Conservation (phyloP, 2,888 invertebrate species). For the Odontomyia ornata region DNA sequence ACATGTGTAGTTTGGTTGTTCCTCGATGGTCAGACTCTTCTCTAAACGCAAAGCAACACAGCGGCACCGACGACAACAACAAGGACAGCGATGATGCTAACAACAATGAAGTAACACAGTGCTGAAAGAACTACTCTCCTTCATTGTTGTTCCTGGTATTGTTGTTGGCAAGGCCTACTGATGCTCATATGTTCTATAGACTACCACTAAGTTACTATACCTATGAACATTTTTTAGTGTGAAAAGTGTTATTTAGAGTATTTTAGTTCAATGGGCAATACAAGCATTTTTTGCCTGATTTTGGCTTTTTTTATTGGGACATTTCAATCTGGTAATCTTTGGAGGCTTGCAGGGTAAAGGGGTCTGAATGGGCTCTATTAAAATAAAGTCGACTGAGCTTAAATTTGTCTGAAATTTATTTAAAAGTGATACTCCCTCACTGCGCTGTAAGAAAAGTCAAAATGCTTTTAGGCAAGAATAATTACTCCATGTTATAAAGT, state of each 20-base stretch:
- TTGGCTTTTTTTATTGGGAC: not conserved
- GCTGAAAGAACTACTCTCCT: constrained; percentile 18
- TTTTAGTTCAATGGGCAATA: constrained; percentile 6
- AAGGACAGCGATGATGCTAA: not conserved
- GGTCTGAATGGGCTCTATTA: no score
- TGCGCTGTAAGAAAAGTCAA: no score
- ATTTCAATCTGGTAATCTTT: constrained; percentile 14
- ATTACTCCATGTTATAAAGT: no score
- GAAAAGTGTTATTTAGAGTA: constrained; percentile 46
- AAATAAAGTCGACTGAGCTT: no score
- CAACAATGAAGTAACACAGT: constrained; percentile 10
- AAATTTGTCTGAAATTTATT: no score
- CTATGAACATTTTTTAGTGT: constrained; percentile 29
- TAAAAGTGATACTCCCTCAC: no score
- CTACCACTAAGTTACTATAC: not conserved
- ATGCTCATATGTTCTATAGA: constrained; percentile 11
- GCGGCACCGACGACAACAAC: constrained; percentile 1
- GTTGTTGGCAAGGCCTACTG: constrained; percentile 24
- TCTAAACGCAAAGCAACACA: not conserved
- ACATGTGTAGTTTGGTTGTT: constrained; percentile 53
- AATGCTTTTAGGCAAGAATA: no score
- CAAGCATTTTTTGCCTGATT: constrained; percentile 2
- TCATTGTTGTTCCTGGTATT: constrained; percentile 44
- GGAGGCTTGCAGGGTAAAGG: not conserved
- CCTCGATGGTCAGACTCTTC: constrained; percentile 34